Evolutionary conservation across 2,888 invertebrate genomes (phyloP), one percentile per base, ranked within the genome.

Genomic region (Andrena trimmerana): DNA sequence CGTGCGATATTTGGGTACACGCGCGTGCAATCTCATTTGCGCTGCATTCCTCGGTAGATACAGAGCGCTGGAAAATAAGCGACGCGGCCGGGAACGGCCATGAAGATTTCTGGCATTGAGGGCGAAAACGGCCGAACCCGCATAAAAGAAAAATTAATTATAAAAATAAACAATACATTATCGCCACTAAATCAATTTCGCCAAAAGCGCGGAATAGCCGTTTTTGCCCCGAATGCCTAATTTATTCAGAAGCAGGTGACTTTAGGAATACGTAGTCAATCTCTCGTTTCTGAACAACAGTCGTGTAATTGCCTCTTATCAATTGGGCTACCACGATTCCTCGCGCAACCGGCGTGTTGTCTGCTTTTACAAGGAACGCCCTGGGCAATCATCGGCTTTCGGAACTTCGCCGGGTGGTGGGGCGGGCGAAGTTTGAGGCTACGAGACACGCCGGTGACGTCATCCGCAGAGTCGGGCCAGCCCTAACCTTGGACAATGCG

Each of bases 381-480:
- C 24, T 67, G 54, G 66, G 20, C 31, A 31, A 70, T 70, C 59
- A 13, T n/a, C 31, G 24, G 24, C 48, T 70, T 70, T 70, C 29
- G 48, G 59, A 31, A 70, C 59, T 16, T 24, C 6, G 31, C 7
- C 33, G n/a, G 13, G 52, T 69, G 78, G 81, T 79, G 85, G 83
- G 90, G 83, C 87, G 89, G 87, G 89, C 90, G 91, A 92, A 92
- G 92, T 93, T 93, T 92, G 90, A 92, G 91, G 90, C 91, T 91
- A 90, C 90, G 92, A 92, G 91, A 92, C 77, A 59, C 91, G 91
- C 89, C 90, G 90, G 81, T 93, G 92, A 92, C 92, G 92, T 93
- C 93, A 92, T 79, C 76, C 42, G 59, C 57, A 50, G 81, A 82
- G 54, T 42, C 81, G 80, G 81, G 85, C 87, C 85, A 88, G 89